A percentile compares a stretch with the other conserved stretches of the same genome.
Conservation (phyloP, 2,113 vertebrate species). For the Megatriorchis doriae region DNA sequence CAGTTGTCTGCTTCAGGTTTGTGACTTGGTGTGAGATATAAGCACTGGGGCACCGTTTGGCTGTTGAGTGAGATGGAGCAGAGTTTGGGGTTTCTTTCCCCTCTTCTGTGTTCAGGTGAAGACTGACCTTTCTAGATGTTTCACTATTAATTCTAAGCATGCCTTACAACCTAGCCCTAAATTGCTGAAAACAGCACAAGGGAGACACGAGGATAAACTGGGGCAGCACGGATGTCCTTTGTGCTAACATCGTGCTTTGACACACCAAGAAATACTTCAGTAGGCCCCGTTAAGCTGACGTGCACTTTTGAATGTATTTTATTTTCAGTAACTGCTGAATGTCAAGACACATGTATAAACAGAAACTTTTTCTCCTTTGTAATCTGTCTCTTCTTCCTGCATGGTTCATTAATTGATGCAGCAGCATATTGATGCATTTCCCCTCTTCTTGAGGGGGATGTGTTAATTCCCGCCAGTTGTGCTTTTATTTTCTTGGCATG, state of each 20-base stretch:
- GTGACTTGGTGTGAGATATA: not conserved
- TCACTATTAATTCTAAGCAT: not conserved
- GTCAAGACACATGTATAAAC: not conserved
- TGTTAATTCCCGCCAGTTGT: not conserved
- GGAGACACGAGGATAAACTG: accelerated
- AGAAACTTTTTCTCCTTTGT: not conserved
- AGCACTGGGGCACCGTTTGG: not conserved
- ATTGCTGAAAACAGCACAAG: not conserved
- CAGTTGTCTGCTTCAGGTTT: not conserved
- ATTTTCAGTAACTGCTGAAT: not conserved
- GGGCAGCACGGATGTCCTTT: not conserved
- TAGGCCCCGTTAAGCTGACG: not conserved
- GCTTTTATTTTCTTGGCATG: not conserved
- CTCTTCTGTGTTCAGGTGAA: not conserved
- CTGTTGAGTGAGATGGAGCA: not conserved
- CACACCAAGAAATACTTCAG: not conserved
- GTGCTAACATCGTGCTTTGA: not conserved
- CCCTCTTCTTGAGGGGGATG: not conserved
- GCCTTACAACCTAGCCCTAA: accelerated
- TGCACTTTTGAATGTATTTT: not conserved
- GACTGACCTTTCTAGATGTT: not conserved
- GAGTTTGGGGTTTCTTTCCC: not conserved
- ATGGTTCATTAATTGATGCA: not conserved
- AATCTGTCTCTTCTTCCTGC: not conserved
- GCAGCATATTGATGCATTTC: not conserved